Conservation (phyloP, 2,888 invertebrate species). For the Danaus chrysippus region DNA sequence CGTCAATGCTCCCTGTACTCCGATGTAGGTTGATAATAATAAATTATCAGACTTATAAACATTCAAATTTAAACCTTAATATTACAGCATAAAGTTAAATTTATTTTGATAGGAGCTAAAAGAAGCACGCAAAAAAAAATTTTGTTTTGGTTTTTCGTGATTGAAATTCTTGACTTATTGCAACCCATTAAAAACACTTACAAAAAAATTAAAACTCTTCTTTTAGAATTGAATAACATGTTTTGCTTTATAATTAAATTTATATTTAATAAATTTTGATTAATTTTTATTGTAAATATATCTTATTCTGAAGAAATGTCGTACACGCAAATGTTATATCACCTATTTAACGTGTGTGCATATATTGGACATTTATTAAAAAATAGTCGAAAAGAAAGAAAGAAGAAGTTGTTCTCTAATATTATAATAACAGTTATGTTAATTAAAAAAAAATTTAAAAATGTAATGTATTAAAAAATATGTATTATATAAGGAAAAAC, state of each 20-base stretch:
- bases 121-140: constrained; percentile 18
- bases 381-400: no score
- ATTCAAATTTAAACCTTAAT: constrained; percentile 14
- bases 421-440: no score
- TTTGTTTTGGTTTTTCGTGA: constrained; percentile 18
- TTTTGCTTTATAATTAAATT: not conserved
- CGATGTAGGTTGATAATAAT: constrained; percentile 30
- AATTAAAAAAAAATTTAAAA: no score
- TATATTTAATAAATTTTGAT: not conserved
- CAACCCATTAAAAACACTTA: not conserved
- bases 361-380: no score
- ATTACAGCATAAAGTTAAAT: constrained; percentile 1
- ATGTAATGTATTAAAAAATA: no score
- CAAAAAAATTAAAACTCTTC: not conserved
- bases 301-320: no score
- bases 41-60: constrained; percentile 19
- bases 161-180: constrained; percentile 10
- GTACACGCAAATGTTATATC: no score
- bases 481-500: no score
- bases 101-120: not conserved
- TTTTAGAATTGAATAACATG: not conserved
- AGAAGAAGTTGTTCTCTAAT: no score
- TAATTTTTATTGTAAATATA: not conserved
- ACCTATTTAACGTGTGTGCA: no score
- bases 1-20: constrained; percentile 19